phyloP scores from a whole-genome alignment of 2,113 vertebrate species.

The Pomatorhinus ruficollis region DNA sequence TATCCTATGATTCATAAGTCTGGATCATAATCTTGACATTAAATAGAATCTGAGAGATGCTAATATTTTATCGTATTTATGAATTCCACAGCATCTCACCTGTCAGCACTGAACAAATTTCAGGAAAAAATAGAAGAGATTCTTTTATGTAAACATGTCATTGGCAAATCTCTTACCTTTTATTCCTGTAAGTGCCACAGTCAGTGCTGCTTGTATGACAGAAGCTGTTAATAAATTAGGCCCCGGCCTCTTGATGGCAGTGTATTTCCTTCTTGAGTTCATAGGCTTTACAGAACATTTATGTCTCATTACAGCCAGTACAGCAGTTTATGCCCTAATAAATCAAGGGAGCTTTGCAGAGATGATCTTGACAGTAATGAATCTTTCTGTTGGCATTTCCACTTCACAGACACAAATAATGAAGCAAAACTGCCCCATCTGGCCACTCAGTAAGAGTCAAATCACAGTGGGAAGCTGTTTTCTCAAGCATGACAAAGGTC shows the following conservation, averaged over 20 bases:
- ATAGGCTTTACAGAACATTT: constrained; percentile 77
- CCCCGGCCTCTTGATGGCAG: constrained; percentile 72
- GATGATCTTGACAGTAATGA: constrained; percentile 77
- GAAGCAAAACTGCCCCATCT: constrained; percentile 85
- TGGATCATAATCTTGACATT: neutral
- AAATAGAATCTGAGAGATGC: neutral
- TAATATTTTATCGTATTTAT: neutral
- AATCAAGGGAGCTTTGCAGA: constrained; percentile 79
- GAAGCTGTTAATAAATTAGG: constrained; percentile 71
- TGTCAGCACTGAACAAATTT: neutral
- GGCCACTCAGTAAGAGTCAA: constrained; percentile 73
- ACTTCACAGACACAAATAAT: constrained; percentile 79
- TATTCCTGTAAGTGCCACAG: neutral
- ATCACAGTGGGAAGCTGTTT: constrained; percentile 67
- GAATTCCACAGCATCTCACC: neutral
- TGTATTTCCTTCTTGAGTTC: constrained; percentile 78
- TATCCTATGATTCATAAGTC: neutral
- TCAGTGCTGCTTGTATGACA: neutral
- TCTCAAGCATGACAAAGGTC: constrained; percentile 77
- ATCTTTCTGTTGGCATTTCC: constrained; percentile 83
- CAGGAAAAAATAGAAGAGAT: neutral
- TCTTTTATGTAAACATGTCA: neutral
- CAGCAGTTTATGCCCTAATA: constrained; percentile 82
- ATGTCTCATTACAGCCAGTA: constrained; percentile 78
- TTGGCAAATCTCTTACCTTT: neutral